phyloP scores from a whole-genome alignment of 2,888 invertebrate species.

The Conops quadrifasciatus region DNA sequence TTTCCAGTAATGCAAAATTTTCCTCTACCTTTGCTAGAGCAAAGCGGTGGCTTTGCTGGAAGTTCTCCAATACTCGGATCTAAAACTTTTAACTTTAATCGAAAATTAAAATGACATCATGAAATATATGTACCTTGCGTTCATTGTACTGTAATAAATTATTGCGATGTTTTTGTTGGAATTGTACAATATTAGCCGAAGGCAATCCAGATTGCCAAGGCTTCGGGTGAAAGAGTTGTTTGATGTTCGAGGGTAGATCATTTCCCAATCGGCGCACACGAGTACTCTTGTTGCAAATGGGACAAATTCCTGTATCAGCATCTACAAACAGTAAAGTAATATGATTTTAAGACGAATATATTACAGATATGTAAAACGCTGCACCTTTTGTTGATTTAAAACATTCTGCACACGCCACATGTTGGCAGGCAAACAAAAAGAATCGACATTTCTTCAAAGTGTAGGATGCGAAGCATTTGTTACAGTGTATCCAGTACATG shows the following conservation, averaged over 20 bases:
- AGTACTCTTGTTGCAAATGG: too few relatives aligned
- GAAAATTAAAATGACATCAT: background rate
- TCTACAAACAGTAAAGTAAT: too few relatives aligned
- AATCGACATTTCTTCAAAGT: slow-evolving; percentile 43
- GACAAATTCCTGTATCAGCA: too few relatives aligned
- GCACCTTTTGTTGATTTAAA: slow-evolving; percentile 35
- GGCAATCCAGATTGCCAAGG: slow-evolving; percentile 49
- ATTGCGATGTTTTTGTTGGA: slow-evolving; percentile 50
- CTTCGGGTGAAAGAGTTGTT: too few relatives aligned
- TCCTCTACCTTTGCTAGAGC: background rate
- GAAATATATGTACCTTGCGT: slow-evolving; percentile 47
- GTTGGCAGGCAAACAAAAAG: slow-evolving; percentile 56
- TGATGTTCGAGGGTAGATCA: too few relatives aligned
- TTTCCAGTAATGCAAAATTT: slow-evolving; percentile 14
- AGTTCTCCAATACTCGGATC: background rate
- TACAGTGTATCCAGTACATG: slow-evolving; percentile 58
- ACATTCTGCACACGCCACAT: slow-evolving; percentile 53
- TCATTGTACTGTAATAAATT: slow-evolving; percentile 40
- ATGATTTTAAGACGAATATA: too few relatives aligned
- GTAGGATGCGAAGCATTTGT: slow-evolving; percentile 52
- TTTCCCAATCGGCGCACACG: too few relatives aligned
- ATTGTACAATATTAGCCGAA: slow-evolving; percentile 43
- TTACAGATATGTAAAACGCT: background rate
- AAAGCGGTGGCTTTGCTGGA: background rate
- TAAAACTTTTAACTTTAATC: too few relatives aligned